Evolutionary conservation across 2,888 invertebrate species (phyloP), one percentile per base, ranked within the genome.

Genomic region (Pollenia griseotomentosa): DNA sequence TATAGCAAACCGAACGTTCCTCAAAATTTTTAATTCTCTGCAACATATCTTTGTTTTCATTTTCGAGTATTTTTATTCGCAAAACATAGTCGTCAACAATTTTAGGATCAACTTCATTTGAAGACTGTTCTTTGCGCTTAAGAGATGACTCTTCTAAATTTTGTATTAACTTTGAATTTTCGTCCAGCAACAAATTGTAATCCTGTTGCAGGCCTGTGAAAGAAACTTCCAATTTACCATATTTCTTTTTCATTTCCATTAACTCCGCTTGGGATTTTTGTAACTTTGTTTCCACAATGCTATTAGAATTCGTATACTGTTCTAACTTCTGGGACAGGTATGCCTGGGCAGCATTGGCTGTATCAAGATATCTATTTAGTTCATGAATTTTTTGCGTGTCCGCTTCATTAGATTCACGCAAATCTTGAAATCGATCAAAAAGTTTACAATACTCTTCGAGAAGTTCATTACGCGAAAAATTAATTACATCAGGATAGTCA

Each of bases 371-470:
- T 9, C 93, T 90, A 80, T 91, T 91, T 0, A 93, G 87, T 7
- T 93, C 92, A 73, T 93, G 89, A n/a, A 93, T 92, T 33, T 90
- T 89, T 70, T 93, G 93, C 0, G 91, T 90, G 78, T 93, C 92
- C 2, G 89, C 79, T 48, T 93, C 93, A 12, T 90, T 89, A 2
- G 77, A 75, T 7, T 89, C 71, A 33, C 91, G 90, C 0, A 93
- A 84, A 3, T 91, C 89, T 23, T 89, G 86, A 82, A 91, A 92
- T 3, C 90, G 89, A 8, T 90, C 89, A 46, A 90, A 90, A 2
- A 93, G 78, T 48, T 90, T 90, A 73, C 89, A 89, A 82, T 92
- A 93, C 68, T 93, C 92, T 48, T 92, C 91, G n/a, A 91, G 89
- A 10, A 93, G 85, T 23, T 93, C 93, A n/a, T 93, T 93, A 0